phyloP scores from a whole-genome alignment of 2,113 vertebrate species.

The Takifugu bimaculatus region DNA sequence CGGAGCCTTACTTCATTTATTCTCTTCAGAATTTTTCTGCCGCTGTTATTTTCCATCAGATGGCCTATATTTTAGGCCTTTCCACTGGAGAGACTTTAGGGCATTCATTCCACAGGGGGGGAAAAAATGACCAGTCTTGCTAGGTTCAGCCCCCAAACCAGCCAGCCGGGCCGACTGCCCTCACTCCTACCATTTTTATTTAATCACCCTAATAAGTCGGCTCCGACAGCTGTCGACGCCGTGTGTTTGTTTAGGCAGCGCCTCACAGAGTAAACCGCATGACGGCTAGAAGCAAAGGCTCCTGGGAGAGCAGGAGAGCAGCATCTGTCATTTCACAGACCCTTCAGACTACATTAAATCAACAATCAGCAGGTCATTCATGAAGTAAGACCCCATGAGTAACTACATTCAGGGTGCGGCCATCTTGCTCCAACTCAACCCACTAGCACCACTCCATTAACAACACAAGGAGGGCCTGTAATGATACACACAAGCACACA shows the following conservation, averaged over 20 bases:
- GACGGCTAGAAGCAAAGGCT: conserved; percentile 38
- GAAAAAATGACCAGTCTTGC: neutral
- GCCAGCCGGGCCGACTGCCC: conserved; percentile 25
- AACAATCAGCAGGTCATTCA: conserved; percentile 66
- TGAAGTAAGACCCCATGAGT: conserved; percentile 47
- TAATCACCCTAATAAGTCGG: conserved; percentile 69
- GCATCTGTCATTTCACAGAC: conserved; percentile 55
- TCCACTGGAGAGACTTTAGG: conserved; percentile 21
- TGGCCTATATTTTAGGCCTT: conserved; percentile 32
- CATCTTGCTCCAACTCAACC: conserved; percentile 33
- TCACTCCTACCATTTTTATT: conserved; percentile 54
- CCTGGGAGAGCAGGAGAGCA: conserved; percentile 41
- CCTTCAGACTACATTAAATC: conserved; percentile 64
- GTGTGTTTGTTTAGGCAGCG: conserved; percentile 47
- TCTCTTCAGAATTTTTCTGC: conserved; percentile 8
- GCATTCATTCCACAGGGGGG: conserved; percentile 6
- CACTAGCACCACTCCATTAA: conserved; percentile 23
- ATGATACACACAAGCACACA: neutral
- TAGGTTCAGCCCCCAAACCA: conserved; percentile 28
- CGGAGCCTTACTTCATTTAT: neutral
- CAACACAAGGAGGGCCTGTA: too few species aligned
- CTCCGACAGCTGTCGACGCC: conserved; percentile 59
- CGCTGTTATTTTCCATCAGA: conserved; percentile 20
- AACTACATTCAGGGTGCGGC: conserved; percentile 35
- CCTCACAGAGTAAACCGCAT: conserved; percentile 47